Base-by-base conservation (phyloP, 2,888 invertebrate species). In the Micropterix aruncella region DNA sequence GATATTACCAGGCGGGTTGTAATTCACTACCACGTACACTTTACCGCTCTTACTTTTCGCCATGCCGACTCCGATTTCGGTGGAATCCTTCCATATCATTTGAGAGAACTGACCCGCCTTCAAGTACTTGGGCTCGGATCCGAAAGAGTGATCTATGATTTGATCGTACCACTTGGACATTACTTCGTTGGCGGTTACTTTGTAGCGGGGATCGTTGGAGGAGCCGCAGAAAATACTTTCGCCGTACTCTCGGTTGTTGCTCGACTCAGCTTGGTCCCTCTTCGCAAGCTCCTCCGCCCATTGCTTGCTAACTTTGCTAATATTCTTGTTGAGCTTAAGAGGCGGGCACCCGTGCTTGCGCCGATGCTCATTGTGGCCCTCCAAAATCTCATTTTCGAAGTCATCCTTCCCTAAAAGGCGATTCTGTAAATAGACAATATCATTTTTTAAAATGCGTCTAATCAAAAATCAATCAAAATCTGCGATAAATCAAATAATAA, bases 1-100 rank as follows among this genome's bases (percentile, higher is more conserved):
- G 53, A 75, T 80, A 57, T 91, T 91, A 12, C 91, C 91, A 2
- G 88, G 79, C 1, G 91, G 90, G 55, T 75, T 74, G 56, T 91
- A 91, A 60, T 88, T 87, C 43, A 83, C 86, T 0, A 93, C 91
- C 1, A 92, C 86, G 53, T 85, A 85, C 1, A 86, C 75, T 58
- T 84, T 83, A 1, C 87, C 90, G 43, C 79, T 77, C 53, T 80
- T 79, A 52, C 79, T 80, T 54, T 79, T 80, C 3, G 86, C 83
- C 55, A 76, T 78, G 1, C 83, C 88, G 2, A 89, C 75, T 1
- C 89, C 90, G 47, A 89, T 61, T 56, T 85, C 80, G 51, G 65
- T 75, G 2, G 80, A 80, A 19, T 70, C 75, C 57, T 79, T 83
- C 89, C 90, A 90, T n/a, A 90, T 73, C 1, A 90, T 77, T 68